These are phyloP conservation scores for Halisarca cf. caerulea DNA, from an alignment of 37 sponge, comb jelly and placozoan genomes.

Conservation along the genomic window DNA sequence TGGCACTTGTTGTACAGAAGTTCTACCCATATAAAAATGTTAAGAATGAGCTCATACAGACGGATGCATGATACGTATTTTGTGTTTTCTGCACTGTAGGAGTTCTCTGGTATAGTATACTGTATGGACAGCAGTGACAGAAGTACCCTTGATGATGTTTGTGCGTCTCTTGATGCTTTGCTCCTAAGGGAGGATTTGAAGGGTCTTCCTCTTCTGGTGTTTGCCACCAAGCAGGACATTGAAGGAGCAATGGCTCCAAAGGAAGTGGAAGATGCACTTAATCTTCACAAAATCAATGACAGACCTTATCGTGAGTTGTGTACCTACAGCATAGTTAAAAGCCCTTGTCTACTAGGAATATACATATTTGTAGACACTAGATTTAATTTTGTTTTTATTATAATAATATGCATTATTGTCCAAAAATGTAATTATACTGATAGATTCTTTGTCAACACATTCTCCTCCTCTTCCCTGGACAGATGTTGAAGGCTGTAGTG, in stretches of 20 bases:
- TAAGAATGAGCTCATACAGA: too few species aligned
- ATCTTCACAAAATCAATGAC: not conserved
- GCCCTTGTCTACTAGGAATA: too few species aligned
- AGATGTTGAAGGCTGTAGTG: not conserved
- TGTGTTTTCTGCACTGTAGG: too few species aligned
- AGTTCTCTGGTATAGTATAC: not conserved
- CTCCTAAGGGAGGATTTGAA: not conserved
- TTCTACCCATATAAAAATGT: too few species aligned
- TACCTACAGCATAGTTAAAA: too few species aligned
- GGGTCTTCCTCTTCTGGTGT: not conserved
- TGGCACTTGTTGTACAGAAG: too few species aligned
- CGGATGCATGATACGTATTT: too few species aligned
- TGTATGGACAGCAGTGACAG: not conserved
- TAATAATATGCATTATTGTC: too few species aligned
- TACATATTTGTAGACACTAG: too few species aligned
- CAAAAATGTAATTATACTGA: not conserved
- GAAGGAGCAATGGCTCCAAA: not conserved
- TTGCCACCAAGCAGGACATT: slow-evolving; percentile 4
- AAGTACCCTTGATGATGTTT: not conserved
- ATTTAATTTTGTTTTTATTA: too few species aligned
- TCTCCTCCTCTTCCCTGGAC: not conserved
- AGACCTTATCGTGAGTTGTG: slow-evolving; percentile 5
- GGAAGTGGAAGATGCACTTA: not conserved
- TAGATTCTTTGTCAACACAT: not conserved
- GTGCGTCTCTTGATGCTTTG: not conserved